These are phyloP conservation scores for Tadarida brasiliensis DNA, from an alignment of 2,797 vertebrate genomes.

Conservation along the genomic window DNA sequence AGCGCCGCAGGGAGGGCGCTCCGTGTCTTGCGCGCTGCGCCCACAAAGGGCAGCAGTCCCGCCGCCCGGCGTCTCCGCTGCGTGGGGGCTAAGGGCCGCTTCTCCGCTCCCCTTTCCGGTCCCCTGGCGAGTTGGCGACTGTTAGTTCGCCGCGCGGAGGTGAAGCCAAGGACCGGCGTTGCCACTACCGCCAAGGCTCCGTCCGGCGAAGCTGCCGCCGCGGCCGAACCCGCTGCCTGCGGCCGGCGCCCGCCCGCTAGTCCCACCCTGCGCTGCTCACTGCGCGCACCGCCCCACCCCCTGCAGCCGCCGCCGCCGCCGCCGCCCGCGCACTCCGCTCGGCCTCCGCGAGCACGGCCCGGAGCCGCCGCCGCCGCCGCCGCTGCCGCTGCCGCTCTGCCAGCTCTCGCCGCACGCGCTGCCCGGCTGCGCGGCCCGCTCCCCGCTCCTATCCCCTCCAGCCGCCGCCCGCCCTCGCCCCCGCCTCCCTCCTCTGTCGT, in stretches of 20 bases:
- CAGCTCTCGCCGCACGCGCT: constrained; percentile 72
- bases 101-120: neutral
- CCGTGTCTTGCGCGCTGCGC: constrained; percentile 32
- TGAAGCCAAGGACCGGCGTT: neutral
- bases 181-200: neutral
- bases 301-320: constrained; percentile 37
- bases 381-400: constrained; percentile 41
- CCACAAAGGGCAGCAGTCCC: constrained; percentile 72
- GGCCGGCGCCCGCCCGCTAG: neutral
- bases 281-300: constrained; percentile 18
- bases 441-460: constrained; percentile 51
- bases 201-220: constrained; percentile 48
- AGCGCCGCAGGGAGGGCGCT: constrained; percentile 58
- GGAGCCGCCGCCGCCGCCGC: constrained; percentile 65
- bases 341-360: constrained; percentile 71
- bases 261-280: constrained; percentile 8
- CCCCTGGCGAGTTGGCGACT: neutral
- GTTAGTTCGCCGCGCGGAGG: neutral
- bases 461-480: constrained; percentile 46
- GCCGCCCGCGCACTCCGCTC: constrained; percentile 70
- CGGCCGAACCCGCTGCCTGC: neutral
- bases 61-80: neutral
- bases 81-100: neutral
- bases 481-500: constrained; percentile 63
- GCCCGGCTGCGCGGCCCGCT: constrained; percentile 74